Evolutionary conservation across 2,888 invertebrate species (phyloP), one percentile per base, ranked within the genome.

Genomic region (Drosophila demipolita): DNA sequence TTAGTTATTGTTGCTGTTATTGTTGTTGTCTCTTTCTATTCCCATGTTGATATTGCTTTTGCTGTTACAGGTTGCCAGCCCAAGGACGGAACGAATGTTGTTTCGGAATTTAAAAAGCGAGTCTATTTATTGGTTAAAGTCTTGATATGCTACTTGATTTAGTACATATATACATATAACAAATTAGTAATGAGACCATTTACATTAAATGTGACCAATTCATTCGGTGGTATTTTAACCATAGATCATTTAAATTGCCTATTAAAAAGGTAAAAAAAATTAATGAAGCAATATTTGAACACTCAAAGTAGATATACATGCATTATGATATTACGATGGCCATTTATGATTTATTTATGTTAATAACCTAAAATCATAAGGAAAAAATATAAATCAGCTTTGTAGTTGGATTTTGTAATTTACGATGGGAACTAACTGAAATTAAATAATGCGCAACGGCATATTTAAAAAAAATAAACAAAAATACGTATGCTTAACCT

Each of bases 31-130:
- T 23, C 45, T 23, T 23, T 45, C 23, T 15, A 23, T 15, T 15
- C 5, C 45, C 15, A 15, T 54, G n/a, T 33, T 71, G 23, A 32
- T 26, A 32, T 36, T 61, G 57, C 55, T 66, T 66, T 50, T 69
- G 75, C 29, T 61, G 29, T 55, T 73, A 76, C 66, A 73, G 71
- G 57, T 66, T 73, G 73, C 42, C 11, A 58, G 53, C 45, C 66
- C 83, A 87, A 87, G 86, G 86, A 81, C 86, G 75, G 65, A 79
- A 58, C 86, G 66, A 87, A 79, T 78, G 53, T 79, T 79, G 54
- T 52, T 73, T 73, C 42, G 7, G 52, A 62, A 26, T 38, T 12
- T 33, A 29, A n/a, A 50, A 50, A 53, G 35, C 42, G 11, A 57
- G 58, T 58, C 65, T 67, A 67, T 45, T 26, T 54, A 17, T 55